These are phyloP conservation scores for Helobdella robusta DNA, from an alignment of 2,888 invertebrate species.

Conservation along the genomic window DNA sequence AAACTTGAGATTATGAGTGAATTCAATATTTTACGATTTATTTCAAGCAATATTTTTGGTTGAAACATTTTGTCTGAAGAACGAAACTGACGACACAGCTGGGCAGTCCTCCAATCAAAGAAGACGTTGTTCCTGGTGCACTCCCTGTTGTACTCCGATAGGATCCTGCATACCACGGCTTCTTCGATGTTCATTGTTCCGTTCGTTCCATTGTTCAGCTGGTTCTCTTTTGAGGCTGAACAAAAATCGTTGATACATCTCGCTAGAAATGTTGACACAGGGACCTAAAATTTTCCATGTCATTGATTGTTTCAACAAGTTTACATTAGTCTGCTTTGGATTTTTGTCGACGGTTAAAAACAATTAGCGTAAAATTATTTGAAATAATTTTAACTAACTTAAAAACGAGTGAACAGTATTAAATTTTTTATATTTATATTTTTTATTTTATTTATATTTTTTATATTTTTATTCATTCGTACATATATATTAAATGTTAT, in stretches of 20 bases:
- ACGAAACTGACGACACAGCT: conserved; percentile 7
- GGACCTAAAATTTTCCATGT: no score
- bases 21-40: neutral
- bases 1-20: no score
- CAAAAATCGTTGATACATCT: conserved; percentile 19
- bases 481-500: neutral
- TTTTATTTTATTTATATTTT: neutral
- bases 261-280: neutral
- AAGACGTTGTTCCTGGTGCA: neutral
- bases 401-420: no score
- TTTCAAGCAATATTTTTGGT: neutral
- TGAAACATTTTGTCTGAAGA: neutral
- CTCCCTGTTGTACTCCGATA: conserved; percentile 2
- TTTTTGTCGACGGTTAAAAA: no score
- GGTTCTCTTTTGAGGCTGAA: no score
- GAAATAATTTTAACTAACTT: no score
- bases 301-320: no score
- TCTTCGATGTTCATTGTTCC: neutral
- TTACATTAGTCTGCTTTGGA: no score
- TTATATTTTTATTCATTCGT: neutral
- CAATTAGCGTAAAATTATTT: no score
- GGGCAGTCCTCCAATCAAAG: conserved; percentile 15
- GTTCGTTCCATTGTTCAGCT: neutral
- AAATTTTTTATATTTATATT: neutral
- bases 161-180: neutral